Evolutionary conservation across 2,888 invertebrate species (phyloP), one percentile per base, ranked within the genome.

Genomic region (Drosophila nr. fundita): DNA sequence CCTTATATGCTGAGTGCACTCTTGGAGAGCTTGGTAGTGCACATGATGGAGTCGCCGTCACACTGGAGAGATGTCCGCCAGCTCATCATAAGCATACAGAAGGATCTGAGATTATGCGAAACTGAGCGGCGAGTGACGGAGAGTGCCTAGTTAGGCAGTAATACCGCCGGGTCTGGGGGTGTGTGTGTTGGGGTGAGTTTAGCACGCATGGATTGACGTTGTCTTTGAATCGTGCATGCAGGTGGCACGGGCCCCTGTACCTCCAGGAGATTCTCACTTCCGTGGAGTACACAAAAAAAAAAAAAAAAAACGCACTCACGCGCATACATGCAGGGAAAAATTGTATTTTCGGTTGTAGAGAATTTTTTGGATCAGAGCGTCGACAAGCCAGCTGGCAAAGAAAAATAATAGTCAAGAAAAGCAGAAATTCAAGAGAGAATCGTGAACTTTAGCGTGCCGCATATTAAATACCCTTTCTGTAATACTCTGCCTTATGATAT

Each of bases 321-420:
- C 40, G 5, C 38, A 42, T 13, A 45, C 21, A 53, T 32, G 36
- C 18, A 36, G 18, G 29, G 24, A 64, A 54, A 29, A 73, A 60
- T 74, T 73, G 60, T 68, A 63, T 69, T 75, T 71, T 73, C 49
- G 66, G 73, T 79, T 61, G 53, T 70, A 52, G 30, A 80, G 68
- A 65, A 64, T 55, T 67, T 81, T 73, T 63, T 65, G 69, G 62
- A 40, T 54, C 53, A 53, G 62, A 59, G 52, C 63, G 58, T 69
- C 66, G 69, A 73, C 80, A 72, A 76, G 73, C 77, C 65, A 69
- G 68, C 29, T 18, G 78, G 68, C 79, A 75, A 80, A 82, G 71
- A 71, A 77, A 73, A 80, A 62, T 63, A 73, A 48, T 66, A 64
- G 45, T 29, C 64, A 40, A 50, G 42, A 49, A 32, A 45, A 50